Evolutionary conservation across 2,888 invertebrate genomes (phyloP).

Genomic region (Plagodis dolabraria): DNA sequence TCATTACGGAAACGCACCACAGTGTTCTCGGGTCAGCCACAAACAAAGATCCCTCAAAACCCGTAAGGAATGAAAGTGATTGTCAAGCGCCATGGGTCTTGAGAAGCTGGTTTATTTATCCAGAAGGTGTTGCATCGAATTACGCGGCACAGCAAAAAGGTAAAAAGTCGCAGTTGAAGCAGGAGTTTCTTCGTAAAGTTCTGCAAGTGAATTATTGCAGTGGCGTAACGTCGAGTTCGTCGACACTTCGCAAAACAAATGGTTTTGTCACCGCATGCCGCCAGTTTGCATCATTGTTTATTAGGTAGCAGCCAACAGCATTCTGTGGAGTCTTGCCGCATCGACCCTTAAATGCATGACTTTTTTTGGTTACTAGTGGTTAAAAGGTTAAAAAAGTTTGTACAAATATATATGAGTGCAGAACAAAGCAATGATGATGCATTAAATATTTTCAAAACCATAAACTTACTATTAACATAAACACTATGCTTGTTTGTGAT

Average conservation of each 20-base stretch:
- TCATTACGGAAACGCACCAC: constrained; percentile 33
- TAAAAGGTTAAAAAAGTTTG: too few relatives aligned
- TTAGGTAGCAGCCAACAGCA: background rate
- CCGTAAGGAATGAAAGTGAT: constrained; percentile 4
- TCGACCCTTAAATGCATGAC: background rate
- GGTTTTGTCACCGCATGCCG: constrained; percentile 37
- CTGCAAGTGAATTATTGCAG: constrained; percentile 52
- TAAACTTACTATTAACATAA: too few relatives aligned
- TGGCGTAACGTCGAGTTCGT: constrained; percentile 60
- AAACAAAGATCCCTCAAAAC: constrained; percentile 17
- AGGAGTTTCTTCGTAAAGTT: constrained; percentile 16
- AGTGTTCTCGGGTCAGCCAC: constrained; percentile 23
- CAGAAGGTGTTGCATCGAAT: constrained; percentile 55
- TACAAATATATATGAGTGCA: too few relatives aligned
- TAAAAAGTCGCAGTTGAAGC: constrained; percentile 31
- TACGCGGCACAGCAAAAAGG: constrained; percentile 60
- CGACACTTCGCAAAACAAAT: constrained; percentile 57
- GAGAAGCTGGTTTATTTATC: constrained; percentile 48
- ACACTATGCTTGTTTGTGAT: too few relatives aligned
- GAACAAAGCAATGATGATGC: too few relatives aligned
- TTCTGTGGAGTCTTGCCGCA: background rate
- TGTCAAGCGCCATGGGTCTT: constrained; percentile 22
- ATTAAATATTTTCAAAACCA: too few relatives aligned
- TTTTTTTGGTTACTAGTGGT: too few relatives aligned
- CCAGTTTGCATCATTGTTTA: constrained; percentile 22